These are phyloP conservation scores for Apotomis capreana DNA, from an alignment of 2,888 invertebrate species.

Conservation along the genomic window DNA sequence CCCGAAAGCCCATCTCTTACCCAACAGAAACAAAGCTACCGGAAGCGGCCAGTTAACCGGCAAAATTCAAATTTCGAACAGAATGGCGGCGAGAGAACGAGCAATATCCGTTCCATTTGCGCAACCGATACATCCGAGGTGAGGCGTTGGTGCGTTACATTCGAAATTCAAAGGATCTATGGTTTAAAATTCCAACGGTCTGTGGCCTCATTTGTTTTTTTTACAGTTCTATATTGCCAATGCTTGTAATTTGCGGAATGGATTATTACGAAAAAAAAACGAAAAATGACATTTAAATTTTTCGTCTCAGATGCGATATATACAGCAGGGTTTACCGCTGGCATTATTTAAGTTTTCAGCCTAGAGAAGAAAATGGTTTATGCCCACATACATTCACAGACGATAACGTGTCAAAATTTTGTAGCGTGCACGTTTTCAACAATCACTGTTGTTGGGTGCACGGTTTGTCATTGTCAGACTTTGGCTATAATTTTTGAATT, in stretches of 20 bases:
- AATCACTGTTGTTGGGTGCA: no score
- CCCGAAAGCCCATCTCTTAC: constrained; percentile 48
- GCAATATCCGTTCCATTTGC: constrained; percentile 83
- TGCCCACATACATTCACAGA: no score
- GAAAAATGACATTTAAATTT: no score
- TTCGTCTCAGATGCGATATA: no score
- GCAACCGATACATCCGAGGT: constrained; percentile 67
- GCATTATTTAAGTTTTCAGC: no score
- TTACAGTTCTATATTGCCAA: neutral
- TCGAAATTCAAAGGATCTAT: constrained; percentile 62
- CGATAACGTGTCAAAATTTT: no score
- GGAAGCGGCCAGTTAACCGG: constrained; percentile 80
- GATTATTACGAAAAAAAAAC: no score
- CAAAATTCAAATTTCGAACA: constrained; percentile 81
- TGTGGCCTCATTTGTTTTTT: constrained; percentile 30
- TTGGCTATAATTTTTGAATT: no score
- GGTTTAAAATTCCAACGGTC: constrained; percentile 43
- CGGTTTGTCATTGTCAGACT: no score
- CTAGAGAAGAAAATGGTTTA: no score
- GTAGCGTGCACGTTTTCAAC: no score
- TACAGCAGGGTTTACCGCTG: no score
- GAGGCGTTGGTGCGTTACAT: constrained; percentile 74
- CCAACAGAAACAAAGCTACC: constrained; percentile 73
- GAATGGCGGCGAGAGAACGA: constrained; percentile 77
- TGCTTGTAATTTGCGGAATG: neutral